phyloP scores from a whole-genome alignment of 2,113 vertebrate species.

The Cyphomyrus discorhynchus region DNA sequence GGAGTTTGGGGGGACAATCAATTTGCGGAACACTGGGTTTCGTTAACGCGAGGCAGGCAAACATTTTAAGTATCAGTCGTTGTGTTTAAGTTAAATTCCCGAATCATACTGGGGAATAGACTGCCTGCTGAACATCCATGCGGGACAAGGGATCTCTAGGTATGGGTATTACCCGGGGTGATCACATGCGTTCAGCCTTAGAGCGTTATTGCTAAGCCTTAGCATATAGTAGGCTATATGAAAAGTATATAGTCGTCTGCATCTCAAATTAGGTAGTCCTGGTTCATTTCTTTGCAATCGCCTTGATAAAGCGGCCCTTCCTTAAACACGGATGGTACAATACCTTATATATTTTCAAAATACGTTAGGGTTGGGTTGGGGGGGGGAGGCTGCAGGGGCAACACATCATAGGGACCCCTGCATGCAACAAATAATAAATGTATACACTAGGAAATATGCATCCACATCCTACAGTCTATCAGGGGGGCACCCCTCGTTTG shows the following conservation, averaged over 20 bases:
- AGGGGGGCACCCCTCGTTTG: background rate
- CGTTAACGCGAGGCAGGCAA: background rate
- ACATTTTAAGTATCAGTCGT: background rate
- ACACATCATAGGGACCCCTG: background rate
- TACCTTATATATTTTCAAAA: background rate
- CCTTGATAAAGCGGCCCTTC: background rate
- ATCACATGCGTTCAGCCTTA: background rate
- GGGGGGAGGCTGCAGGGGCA: no score
- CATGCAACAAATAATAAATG: background rate
- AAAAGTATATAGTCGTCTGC: background rate
- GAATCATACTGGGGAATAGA: background rate
- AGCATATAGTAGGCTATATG: background rate
- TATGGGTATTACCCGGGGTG: background rate
- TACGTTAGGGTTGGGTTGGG: background rate
- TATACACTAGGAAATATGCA: background rate
- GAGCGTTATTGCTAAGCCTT: background rate
- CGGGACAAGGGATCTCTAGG: background rate
- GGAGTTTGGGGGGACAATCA: background rate
- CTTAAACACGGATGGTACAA: background rate
- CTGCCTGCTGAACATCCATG: background rate
- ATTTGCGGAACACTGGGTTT: background rate
- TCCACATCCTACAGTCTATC: background rate
- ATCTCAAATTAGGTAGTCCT: background rate
- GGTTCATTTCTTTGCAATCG: background rate
- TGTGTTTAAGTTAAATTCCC: background rate